These are phyloP conservation scores for Tauraco erythrolophus DNA, from an alignment of 2,113 vertebrate genomes.

Conservation along the genomic window DNA sequence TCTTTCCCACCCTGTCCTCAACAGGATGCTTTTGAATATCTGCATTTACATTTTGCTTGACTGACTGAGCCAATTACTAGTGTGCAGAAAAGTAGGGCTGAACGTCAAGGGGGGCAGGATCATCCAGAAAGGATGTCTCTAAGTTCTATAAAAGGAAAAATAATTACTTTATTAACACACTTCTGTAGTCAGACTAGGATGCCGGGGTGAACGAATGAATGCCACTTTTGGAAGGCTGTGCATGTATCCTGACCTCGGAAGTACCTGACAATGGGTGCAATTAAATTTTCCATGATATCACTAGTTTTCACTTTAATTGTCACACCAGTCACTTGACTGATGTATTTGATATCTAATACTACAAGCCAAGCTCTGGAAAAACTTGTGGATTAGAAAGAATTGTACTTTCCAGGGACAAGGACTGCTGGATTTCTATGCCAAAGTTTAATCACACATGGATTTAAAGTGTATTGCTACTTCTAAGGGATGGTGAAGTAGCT, in stretches of 20 bases:
- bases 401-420: not conserved
- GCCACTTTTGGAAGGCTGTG: conserved; percentile 44
- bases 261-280: conserved; percentile 61
- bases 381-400: not conserved
- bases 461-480: not conserved
- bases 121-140: conserved; percentile 13
- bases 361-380: not conserved
- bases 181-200: conserved; percentile 41
- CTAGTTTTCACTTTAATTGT: conserved; percentile 74
- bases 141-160: not conserved
- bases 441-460: not conserved
- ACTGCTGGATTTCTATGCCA: not conserved
- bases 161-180: not conserved
- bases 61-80: conserved; percentile 32
- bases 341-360: conserved; percentile 42
- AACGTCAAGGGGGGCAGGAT: conserved; percentile 13
- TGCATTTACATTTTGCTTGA: conserved; percentile 48
- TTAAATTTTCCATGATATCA: conserved; percentile 61
- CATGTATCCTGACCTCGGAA: conserved; percentile 54
- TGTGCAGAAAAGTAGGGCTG: conserved; percentile 27
- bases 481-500: not conserved
- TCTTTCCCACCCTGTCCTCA: not conserved
- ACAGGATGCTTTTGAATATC: conserved; percentile 42
- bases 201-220: not conserved
- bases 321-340: conserved; percentile 55